Evolutionary conservation across 2,797 vertebrate genomes (phyloP), one percentile per base, ranked within the genome.

Genomic region (Emys orbicularis): DNA sequence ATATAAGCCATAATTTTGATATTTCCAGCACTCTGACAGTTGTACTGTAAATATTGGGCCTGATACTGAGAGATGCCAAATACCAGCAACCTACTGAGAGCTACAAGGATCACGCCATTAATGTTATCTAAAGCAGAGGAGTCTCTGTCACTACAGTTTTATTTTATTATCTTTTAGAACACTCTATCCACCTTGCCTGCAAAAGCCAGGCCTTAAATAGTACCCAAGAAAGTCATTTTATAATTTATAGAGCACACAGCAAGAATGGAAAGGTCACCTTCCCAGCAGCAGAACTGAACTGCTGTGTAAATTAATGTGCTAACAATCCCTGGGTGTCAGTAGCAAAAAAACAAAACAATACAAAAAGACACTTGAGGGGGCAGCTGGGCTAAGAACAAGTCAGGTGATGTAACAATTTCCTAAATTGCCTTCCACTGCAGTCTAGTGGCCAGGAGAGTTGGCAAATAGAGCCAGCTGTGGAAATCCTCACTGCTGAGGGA

Each of bases 141-240:
- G 15, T 47, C 44, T 76, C 23, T 47, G 6, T 77, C 25, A 49
- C 44, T 29, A 77, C 9, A 44, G 12, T 77, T 29, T 49, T 15
- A 29, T 29, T 77, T 49, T 77, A 47, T 49, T 49, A 31, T 77
- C 44, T 77, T 31, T 31, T 47, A 77, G 47, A 49, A 29, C 74
- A 16, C 29, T 25, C 12, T 41, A 80, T 9, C 1, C 2, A 81
- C 25, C 15, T 56, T 76, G 0, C 0, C 0, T 34, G 15, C 0
- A 2, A 83, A 87, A 90, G 15, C 1, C 10, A 89, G 68, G 29
- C 25, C 25, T 29, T 49, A 29, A 49, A 77, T 18, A 49, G 44
- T 77, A 31, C 13, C 41, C 41, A 29, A 49, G 27, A 49, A 31
- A 31, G 13, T 49, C 6, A 77, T 49, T 16, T 77, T 77, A 49